These are phyloP conservation scores for Spheniscus mendiculus DNA, from an alignment of 2,113 vertebrate species.

Conservation along the genomic window DNA sequence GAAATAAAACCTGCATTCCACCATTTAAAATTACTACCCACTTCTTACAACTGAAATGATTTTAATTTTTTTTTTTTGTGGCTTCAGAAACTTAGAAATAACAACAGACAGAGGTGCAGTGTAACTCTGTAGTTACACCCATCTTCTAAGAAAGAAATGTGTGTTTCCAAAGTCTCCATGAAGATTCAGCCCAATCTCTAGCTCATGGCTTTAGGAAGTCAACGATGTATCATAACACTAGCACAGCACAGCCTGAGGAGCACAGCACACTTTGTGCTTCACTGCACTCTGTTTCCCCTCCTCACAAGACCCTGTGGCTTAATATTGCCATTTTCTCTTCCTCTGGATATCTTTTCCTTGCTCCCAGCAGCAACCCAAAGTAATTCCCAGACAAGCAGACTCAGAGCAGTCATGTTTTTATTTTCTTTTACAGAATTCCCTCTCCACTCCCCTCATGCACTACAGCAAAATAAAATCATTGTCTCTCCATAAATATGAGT, in stretches of 20 bases:
- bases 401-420: neutral
- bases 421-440: neutral
- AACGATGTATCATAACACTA: neutral
- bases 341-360: neutral
- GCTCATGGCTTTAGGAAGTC: conserved; percentile 3
- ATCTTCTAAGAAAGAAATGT: conserved; percentile 36
- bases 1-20: neutral
- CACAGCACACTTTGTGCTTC: neutral
- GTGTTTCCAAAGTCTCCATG: conserved; percentile 34
- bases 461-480: neutral
- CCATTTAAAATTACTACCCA: conserved; percentile 48
- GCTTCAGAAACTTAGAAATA: conserved; percentile 48
- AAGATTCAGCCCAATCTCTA: conserved; percentile 45
- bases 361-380: conserved; percentile 13
- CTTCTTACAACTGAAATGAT: neutral
- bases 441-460: neutral
- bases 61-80: neutral
- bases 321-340: conserved; percentile 7
- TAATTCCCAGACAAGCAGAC: neutral
- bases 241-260: neutral
- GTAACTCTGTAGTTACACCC: conserved; percentile 27
- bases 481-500: neutral
- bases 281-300: neutral
- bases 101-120: neutral
- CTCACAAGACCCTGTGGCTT: neutral